Percentiles rank a stretch among this genome's conserved stretches.
These are phyloP conservation scores for Anseranas semipalmata DNA, from an alignment of 2,113 vertebrate genomes.

Conservation along the genomic window DNA sequence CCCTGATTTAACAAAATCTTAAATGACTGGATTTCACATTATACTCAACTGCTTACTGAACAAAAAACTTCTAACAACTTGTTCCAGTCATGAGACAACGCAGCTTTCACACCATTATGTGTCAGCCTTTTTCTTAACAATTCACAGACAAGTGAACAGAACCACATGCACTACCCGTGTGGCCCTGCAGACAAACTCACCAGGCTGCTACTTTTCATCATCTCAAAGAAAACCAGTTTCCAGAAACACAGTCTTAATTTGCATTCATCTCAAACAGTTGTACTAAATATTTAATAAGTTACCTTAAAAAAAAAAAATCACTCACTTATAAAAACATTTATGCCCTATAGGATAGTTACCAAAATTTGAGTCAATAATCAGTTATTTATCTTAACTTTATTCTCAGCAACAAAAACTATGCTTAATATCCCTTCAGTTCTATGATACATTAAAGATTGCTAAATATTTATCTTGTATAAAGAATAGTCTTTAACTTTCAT, in stretches of 20 bases:
- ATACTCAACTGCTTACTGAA: not conserved
- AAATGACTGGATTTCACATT: not conserved
- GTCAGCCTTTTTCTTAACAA: accelerated
- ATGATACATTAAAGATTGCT: not conserved
- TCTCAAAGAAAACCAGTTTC: not conserved
- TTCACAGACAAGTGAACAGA: not conserved
- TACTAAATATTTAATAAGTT: not conserved
- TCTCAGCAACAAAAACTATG: not conserved
- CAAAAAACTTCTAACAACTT: not conserved
- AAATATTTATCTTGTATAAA: not conserved
- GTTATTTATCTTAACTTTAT: not conserved
- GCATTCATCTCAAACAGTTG: not conserved
- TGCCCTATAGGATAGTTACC: not conserved
- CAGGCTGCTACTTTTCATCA: not conserved
- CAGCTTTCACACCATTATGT: not conserved
- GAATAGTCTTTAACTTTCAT: not conserved
- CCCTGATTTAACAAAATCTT: not conserved
- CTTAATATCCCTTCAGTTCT: not conserved
- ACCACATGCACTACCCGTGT: accelerated
- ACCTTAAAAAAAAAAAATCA: not conserved
- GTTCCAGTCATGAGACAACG: not conserved
- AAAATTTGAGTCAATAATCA: not conserved
- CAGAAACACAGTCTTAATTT: not conserved
- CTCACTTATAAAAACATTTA: not conserved
- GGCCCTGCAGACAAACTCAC: not conserved